A percentile compares a stretch with the other conserved stretches of the same genome.
Evolutionary conservation across 2,888 invertebrate species (phyloP).

Genomic region (Eristalis tenax): DNA sequence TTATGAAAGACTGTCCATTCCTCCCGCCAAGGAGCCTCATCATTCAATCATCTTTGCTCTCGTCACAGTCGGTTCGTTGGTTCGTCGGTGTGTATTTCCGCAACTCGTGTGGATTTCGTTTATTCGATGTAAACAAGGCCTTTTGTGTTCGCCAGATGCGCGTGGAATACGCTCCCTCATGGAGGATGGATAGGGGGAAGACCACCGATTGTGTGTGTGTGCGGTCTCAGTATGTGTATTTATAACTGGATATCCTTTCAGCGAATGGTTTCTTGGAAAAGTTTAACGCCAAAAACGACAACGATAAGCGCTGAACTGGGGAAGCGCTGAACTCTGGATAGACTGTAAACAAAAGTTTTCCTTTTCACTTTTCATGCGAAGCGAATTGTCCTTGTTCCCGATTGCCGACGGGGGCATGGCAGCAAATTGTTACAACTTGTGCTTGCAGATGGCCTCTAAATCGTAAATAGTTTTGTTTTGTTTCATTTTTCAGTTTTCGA

Average conservation of each 20-base stretch:
- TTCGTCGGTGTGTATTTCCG: not conserved
- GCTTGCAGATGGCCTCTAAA: not conserved
- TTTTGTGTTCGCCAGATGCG: slow-evolving; percentile 2
- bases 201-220: not conserved
- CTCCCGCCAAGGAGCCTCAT: not conserved
- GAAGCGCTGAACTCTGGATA: not conserved
- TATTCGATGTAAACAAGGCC: slow-evolving; percentile 28
- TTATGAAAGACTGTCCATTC: not conserved
- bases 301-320: slow-evolving; percentile 26
- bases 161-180: not conserved
- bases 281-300: not conserved
- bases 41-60: not conserved
- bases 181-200: not conserved
- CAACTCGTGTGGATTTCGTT: slow-evolving; percentile 1
- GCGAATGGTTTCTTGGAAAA: slow-evolving; percentile 18
- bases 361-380: slow-evolving; percentile 5
- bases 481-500: not conserved
- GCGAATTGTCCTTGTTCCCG: not conserved
- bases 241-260: not conserved
- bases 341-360: slow-evolving; percentile 13
- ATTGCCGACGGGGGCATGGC: not conserved
- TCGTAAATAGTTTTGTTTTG: not conserved
- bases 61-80: not conserved
- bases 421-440: not conserved
- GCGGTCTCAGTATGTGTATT: not conserved